phyloP scores from a whole-genome alignment of 2,797 vertebrate species.

The Lates japonicus region DNA sequence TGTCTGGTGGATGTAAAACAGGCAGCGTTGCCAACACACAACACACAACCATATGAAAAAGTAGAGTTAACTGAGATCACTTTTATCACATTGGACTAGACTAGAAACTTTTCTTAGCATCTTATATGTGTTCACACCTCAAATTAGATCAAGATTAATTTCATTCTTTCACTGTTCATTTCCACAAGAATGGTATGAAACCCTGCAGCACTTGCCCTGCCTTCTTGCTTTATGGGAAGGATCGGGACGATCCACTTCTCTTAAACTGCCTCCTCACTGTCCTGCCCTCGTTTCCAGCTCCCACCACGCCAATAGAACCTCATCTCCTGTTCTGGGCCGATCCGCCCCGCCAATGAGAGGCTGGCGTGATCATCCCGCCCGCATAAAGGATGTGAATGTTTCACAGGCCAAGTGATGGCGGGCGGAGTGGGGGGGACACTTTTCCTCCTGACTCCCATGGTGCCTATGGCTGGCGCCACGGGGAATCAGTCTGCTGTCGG shows the following conservation, averaged over 20 bases:
- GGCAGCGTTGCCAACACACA: no score
- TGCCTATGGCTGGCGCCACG: conserved; percentile 76
- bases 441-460: conserved; percentile 75
- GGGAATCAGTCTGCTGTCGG: conserved; percentile 75
- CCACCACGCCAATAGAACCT: conserved; percentile 77
- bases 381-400: conserved; percentile 84
- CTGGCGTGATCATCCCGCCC: conserved; percentile 71
- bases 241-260: conserved; percentile 69
- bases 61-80: no score
- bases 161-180: not conserved
- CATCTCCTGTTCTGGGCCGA: conserved; percentile 86
- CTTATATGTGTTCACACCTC: not conserved
- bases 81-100: no score
- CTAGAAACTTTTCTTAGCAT: not conserved
- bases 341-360: conserved; percentile 81
- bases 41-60: no score
- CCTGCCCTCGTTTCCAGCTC: conserved; percentile 52
- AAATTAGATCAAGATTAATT: not conserved
- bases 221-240: conserved; percentile 61
- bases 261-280: conserved; percentile 37
- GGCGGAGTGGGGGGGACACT: conserved; percentile 59
- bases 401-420: conserved; percentile 82
- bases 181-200: conserved; percentile 10
- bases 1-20: no score
- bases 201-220: conserved; percentile 60